Base-by-base conservation (phyloP, 2,797 vertebrate genomes). In the Scyliorhinus canicula region DNA sequence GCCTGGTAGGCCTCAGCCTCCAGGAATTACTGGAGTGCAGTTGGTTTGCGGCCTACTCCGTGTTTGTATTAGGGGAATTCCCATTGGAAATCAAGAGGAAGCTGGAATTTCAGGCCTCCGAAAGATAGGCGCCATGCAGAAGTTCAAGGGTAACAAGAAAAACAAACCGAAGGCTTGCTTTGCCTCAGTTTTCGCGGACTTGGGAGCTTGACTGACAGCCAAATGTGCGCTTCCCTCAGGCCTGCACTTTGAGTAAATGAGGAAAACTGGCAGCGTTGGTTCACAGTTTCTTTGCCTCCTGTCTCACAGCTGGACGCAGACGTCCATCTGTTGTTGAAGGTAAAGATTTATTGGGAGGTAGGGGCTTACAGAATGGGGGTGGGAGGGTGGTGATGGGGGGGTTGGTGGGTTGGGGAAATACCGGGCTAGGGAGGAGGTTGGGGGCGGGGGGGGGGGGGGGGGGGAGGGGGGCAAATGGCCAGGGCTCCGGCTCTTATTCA, bases 11-110 rank as follows among this genome's bases (percentile, higher is more conserved):
- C 88, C 86, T 5, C 86, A 60, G 86, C 55, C 7, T 65, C 21
- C 88, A 65, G 88, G 40, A 60, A 57, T 88, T 16, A 88, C 85
- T 57, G 52, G 50, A 88, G 85, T 19, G 52, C 52, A n/a, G 19
- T 60, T 40, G n/a, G n/a, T 19, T 91, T 12, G 31, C 31, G 40
- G 88, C 88, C 2, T 65, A 44, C 57, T n/a, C 88, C 40, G n/a
- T 91, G 88, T 91, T 91, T 91, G 88, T 91, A 57, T 65, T 65
- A 65, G 1, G 60, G n/a, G 88, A 91, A 91, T 63, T 65, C 88
- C 88, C 88, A 44, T 91, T 44, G 88, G 88, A 91, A 91, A 65
- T 91, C 60, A 65, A 91, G 57, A 44, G 88, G 21, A 26, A 91
- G 35, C 47, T 47, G 6, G 21, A 44, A 65, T 91, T 63, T 91